Evolutionary conservation across 1,140 invertebrate genomes (phyloP), one percentile per base, ranked within the genome.

Genomic region (Drosophila ercepeae): DNA sequence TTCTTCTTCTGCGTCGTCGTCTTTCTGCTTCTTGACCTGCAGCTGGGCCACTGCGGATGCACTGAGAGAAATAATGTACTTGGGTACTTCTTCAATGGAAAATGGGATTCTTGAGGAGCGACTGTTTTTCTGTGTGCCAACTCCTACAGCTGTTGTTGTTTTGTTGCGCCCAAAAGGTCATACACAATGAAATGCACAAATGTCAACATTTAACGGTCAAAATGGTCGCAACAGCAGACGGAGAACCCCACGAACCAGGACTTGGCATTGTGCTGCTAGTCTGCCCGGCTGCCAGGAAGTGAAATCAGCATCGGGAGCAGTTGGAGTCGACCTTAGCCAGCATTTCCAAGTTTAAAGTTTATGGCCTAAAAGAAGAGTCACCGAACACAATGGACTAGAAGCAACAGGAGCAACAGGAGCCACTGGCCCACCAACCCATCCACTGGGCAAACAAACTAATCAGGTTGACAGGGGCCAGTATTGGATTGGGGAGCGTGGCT

Each of bases 181-280:
- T 64, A 75, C 75, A 84, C 81, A 86, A 84, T 86, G 81, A 84
- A 84, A 84, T 84, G 76, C 81, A 84, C 81, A 84, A 84, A 84
- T 84, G 81, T 84, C 81, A 84, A 86, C 81, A 84, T 84, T 84
- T 86, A 84, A 84, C 81, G 81, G 81, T 84, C 79, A 84, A 76
- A 84, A 84, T 76, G 79, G 71, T 84, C 61, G 60, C 58, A 59
- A 41, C 65, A 64, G 48, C 50, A 55, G 32, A 72, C 45, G 45
- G 60, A 41, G 16, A 64, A 61, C 29, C 21, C 29, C 41, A 51
- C 51, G 13, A 11, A 16, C 16, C 27, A 19, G 27, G 60, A 29
- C 45, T 54, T 23, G 16, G 50, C 61, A 84, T 83, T 84, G 79
- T 83, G 70, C 59, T n/a, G n/a, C n/a, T n/a, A n/a, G n/a, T n/a